Percentiles rank a stretch among this genome's conserved stretches.
Evolutionary conservation across 2,888 invertebrate species (phyloP).

Genomic region (Phlogophora meticulosa): DNA sequence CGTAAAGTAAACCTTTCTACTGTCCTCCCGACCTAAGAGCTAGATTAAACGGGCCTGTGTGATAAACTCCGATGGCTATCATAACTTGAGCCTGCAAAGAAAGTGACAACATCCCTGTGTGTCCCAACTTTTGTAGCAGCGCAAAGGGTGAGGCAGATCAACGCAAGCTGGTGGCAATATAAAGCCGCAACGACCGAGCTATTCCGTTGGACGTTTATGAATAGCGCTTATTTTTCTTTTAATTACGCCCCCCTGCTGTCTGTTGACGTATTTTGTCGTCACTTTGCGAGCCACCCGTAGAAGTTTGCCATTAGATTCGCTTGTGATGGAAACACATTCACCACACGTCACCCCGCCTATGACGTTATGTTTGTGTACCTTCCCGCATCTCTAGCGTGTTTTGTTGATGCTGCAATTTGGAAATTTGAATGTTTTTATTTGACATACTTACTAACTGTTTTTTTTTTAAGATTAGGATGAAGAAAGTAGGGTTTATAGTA

Average conservation of each 20-base stretch:
- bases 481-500: background rate
- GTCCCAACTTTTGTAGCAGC: slow-evolving; percentile 11
- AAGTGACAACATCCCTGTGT: slow-evolving; percentile 40
- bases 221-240: slow-evolving; percentile 91
- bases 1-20: slow-evolving; percentile 79
- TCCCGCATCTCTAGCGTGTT: slow-evolving; percentile 33
- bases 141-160: slow-evolving; percentile 69
- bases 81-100: slow-evolving; percentile 67
- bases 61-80: slow-evolving; percentile 82
- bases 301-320: slow-evolving; percentile 56
- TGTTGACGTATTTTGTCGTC: slow-evolving; percentile 78
- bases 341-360: slow-evolving; percentile 49
- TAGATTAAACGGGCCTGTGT: slow-evolving; percentile 87
- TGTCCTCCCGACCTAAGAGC: slow-evolving; percentile 83
- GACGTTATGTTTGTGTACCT: slow-evolving; percentile 47
- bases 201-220: slow-evolving; percentile 88
- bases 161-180: slow-evolving; percentile 76
- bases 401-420: slow-evolving; percentile 38
- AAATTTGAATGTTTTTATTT: background rate
- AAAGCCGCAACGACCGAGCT: slow-evolving; percentile 82
- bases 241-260: slow-evolving; percentile 84
- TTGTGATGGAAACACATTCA: slow-evolving; percentile 56
- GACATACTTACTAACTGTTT: no score
- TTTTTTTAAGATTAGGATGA: no score
- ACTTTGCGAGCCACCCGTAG: slow-evolving; percentile 58